A percentile compares a stretch with the other conserved stretches of the same genome.
phyloP scores from a whole-genome alignment of 2,888 invertebrate species.

The Apamea crenata region DNA sequence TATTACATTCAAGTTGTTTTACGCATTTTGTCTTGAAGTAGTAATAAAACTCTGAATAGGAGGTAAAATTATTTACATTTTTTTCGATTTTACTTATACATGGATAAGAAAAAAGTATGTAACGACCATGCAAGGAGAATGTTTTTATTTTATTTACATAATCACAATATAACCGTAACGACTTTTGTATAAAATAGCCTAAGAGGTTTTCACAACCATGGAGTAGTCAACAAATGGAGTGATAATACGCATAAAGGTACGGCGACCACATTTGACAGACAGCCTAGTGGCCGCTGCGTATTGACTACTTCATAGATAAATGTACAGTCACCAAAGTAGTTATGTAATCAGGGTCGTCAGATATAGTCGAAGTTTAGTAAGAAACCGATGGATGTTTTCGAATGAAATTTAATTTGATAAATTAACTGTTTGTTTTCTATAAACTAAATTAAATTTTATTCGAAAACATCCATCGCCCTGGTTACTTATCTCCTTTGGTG shows the following conservation, averaged over 20 bases:
- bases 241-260: background rate
- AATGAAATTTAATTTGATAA: too few relatives aligned
- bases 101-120: background rate
- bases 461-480: too few relatives aligned
- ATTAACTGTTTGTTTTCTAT: too few relatives aligned
- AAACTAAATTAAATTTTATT: too few relatives aligned
- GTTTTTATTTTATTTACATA: background rate
- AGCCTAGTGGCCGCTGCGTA: background rate
- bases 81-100: background rate
- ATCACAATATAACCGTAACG: background rate
- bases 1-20: background rate
- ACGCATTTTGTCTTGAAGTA: background rate
- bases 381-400: too few relatives aligned
- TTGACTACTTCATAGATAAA: background rate
- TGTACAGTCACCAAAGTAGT: too few relatives aligned
- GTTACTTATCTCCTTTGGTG: too few relatives aligned
- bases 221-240: conserved; percentile 17
- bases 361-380: too few relatives aligned
- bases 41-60: background rate
- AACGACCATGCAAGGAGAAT: background rate
- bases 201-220: background rate
- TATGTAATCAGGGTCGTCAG: too few relatives aligned
- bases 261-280: background rate
- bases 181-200: background rate
- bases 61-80: background rate